Conservation (phyloP, 2,888 invertebrate species). For the Phortica magna region DNA sequence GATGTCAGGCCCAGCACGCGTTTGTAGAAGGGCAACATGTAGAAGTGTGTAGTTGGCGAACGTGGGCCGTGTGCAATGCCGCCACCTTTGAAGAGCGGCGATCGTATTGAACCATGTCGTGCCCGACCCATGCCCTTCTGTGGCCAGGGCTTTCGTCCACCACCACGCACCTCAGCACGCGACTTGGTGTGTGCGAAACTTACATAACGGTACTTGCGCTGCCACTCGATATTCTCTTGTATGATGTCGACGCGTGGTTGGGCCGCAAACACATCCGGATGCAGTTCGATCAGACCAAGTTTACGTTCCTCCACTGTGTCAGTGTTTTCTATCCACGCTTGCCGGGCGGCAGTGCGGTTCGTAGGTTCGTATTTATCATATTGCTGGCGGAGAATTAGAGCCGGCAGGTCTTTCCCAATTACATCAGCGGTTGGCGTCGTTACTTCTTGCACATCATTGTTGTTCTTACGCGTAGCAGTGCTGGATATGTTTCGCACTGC, state of each 20-base stretch:
- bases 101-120: slow-evolving; percentile 94
- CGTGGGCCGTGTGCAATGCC: slow-evolving; percentile 94
- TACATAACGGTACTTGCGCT: slow-evolving; percentile 88
- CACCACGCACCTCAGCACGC: slow-evolving; percentile 91
- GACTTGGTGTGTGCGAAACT: slow-evolving; percentile 88
- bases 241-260: slow-evolving; percentile 92
- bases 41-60: slow-evolving; percentile 93
- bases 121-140: slow-evolving; percentile 96
- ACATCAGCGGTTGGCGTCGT: slow-evolving; percentile 33
- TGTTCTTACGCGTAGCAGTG: not conserved
- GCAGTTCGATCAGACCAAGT: slow-evolving; percentile 91
- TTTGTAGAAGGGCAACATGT: slow-evolving; percentile 90
- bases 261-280: slow-evolving; percentile 91
- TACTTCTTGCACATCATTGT: slow-evolving; percentile 31
- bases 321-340: slow-evolving; percentile 93
- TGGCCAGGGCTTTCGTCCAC: slow-evolving; percentile 96
- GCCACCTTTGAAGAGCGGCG: slow-evolving; percentile 91
- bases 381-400: slow-evolving; percentile 66
- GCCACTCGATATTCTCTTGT: slow-evolving; percentile 92
- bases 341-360: slow-evolving; percentile 78
- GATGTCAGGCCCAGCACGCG: slow-evolving; percentile 90
- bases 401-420: slow-evolving; percentile 30
- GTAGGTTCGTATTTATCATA: slow-evolving; percentile 57
- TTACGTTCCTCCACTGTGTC: slow-evolving; percentile 87
- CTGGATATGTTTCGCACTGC: slow-evolving; percentile 54